Conservation (phyloP, 2,888 invertebrate genomes). For the Dendrolimus houi region DNA sequence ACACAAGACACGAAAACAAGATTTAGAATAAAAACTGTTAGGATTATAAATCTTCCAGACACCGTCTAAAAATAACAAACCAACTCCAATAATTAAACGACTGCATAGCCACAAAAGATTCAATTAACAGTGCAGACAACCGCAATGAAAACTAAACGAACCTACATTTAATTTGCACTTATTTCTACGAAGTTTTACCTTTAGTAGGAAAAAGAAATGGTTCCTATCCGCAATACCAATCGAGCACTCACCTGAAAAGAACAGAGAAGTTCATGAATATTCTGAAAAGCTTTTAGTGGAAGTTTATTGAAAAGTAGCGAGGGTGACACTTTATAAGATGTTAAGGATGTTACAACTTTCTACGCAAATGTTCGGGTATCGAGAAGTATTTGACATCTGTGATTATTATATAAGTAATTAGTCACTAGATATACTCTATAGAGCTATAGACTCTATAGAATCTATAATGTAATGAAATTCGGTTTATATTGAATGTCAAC, state of each 20-base stretch:
- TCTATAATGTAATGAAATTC: no score
- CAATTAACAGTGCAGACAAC: slow-evolving; percentile 26
- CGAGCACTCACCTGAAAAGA: slow-evolving; percentile 68
- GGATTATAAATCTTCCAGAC: not conserved
- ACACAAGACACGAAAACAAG: not conserved
- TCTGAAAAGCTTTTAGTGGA: slow-evolving; percentile 59
- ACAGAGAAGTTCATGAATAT: slow-evolving; percentile 69
- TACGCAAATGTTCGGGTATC: no score
- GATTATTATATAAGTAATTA: no score
- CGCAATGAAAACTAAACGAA: slow-evolving; percentile 30
- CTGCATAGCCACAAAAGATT: slow-evolving; percentile 10
- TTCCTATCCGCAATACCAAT: slow-evolving; percentile 43
- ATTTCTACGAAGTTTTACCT: slow-evolving; percentile 41
- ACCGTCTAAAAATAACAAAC: no score
- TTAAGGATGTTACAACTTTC: slow-evolving; percentile 9
- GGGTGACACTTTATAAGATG: slow-evolving; percentile 21
- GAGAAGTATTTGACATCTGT: no score
- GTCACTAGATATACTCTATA: no score
- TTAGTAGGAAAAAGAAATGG: slow-evolving; percentile 29
- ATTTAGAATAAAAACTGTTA: not conserved
- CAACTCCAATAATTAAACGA: not conserved
- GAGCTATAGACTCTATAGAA: no score
- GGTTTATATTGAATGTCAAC: no score
- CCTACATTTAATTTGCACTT: slow-evolving; percentile 16
- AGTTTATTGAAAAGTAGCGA: slow-evolving; percentile 63